Conservation (phyloP, 2,797 vertebrate species). For the Ambastaia sidthimunki region DNA sequence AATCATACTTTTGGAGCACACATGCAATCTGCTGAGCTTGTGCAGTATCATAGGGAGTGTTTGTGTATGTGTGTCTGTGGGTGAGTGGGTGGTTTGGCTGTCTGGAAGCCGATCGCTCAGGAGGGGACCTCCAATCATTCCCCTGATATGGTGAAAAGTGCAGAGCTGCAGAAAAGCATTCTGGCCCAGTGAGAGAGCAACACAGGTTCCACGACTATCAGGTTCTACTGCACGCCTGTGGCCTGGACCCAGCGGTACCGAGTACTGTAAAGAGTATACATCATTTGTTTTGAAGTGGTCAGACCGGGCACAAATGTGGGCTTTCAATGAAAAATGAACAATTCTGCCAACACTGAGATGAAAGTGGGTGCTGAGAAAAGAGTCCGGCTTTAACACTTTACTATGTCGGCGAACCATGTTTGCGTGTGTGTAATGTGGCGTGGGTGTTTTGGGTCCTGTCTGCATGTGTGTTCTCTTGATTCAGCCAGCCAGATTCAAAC, state of each 20-base stretch:
- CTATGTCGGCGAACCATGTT: not conserved
- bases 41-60: conserved; percentile 45
- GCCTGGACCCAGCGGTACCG: conserved; percentile 74
- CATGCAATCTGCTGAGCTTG: conserved; percentile 55
- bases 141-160: conserved; percentile 77
- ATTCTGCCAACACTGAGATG: conserved; percentile 65
- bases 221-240: conserved; percentile 77
- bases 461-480: conserved; percentile 29
- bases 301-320: conserved; percentile 73
- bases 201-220: conserved; percentile 82
- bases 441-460: conserved; percentile 41
- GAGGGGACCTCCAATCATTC: conserved; percentile 72
- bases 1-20: conserved; percentile 47
- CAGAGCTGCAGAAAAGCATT: conserved; percentile 78
- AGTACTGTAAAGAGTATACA: conserved; percentile 72
- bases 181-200: conserved; percentile 64
- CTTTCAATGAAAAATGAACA: conserved; percentile 77
- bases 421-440: conserved; percentile 1
- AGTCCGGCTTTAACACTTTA: conserved; percentile 63
- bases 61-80: conserved; percentile 46
- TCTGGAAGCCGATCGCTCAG: conserved; percentile 65
- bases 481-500: conserved; percentile 12
- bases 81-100: conserved; percentile 50
- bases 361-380: conserved; percentile 63
- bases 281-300: conserved; percentile 75